Evolutionary conservation across 2,797 vertebrate genomes (phyloP), one percentile per base, ranked within the genome.

Genomic region (Loris lydekkerianus): DNA sequence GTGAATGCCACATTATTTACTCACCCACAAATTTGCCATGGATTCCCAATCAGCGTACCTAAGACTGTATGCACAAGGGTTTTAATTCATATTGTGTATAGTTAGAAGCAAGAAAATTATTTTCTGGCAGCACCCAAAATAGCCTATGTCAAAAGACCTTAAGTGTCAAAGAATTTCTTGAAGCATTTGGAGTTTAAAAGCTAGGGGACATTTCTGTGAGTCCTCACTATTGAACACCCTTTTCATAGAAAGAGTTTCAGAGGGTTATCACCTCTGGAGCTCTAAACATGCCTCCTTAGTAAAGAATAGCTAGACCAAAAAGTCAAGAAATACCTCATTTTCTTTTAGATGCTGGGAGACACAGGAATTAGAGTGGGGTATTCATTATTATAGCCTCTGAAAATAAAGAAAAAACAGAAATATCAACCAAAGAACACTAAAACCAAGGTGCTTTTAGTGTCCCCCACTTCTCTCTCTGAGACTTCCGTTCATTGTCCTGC

Each of bases 11-110:
- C 10, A 0, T 1, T 0, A 14, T 0, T 3, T 20, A 69, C 70
- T 31, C 11, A 65, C 11, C 34, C 67, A 40, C 29, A 56, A 40
- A 13, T 34, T 0, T 0, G 0, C 18, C 53, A 23, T 0, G 4
- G 58, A 49, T 23, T 25, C 86, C 49, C 31, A 1, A 27, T 70
- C 58, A 53, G 6, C 5, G 15, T 20, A 3, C 14, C 3, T 13
- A 18, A 10, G 3, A 15, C 49, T 46, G 10, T 46, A 46, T 46
- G 46, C 46, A 46, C 46, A 46, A 46, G 8, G 46, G 46, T 46
- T 46, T 10, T 1, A 10, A 46, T 46, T 46, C 46, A 46, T 1
- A 46, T 7, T 46, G 43, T 46, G 9, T 61, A 7, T 2, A 2
- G 31, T 3, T 21, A 21, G 14, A 84, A 17, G 34, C 14, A 37